Evolutionary conservation across 2,888 invertebrate species (phyloP), one percentile per base, ranked within the genome.

Genomic region (Helobdella robusta): DNA sequence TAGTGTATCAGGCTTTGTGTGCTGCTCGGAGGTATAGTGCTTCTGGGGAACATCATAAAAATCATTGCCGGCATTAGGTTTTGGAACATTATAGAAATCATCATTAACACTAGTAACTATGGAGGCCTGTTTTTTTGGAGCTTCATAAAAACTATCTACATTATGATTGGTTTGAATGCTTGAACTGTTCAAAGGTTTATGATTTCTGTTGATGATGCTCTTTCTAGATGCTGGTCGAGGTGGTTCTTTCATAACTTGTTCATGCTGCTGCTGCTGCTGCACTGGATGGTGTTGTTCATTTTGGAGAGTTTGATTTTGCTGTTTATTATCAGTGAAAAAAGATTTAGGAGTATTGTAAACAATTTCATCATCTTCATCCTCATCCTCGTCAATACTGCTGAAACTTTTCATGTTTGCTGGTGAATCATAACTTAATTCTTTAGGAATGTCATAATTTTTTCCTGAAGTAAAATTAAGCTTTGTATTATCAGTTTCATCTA

Each of bases 21-120:
- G n/a, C n/a, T n/a, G n/a, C n/a, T n/a, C n/a, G n/a, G n/a, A n/a
- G n/a, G n/a, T n/a, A n/a, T n/a, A n/a, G n/a, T n/a, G n/a, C n/a
- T n/a, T n/a, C n/a, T n/a, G n/a, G n/a, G n/a, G n/a, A n/a, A n/a
- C n/a, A n/a, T n/a, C n/a, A n/a, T n/a, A n/a, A n/a, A n/a, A n/a
- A n/a, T 11, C 34, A 28, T 34, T 32, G 2, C n/a, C 34, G 30
- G 34, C 34, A 32, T n/a, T 61, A 0, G 25, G 4, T 18, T 28
- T 61, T 30, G 61, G 61, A 28, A 40, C 48, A 30, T 61, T 40
- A 8, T 61, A 61, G 11, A 25, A 36, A 25, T 59, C 28, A n/a
- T 30, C 32, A 40, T n/a, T 34, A 32, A 59, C 54, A 5, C 50
- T 28, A 23, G 8, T 23, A 3, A n/a, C n/a, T 32, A 0, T 15